Percentiles rank a stretch among this genome's conserved stretches.
Conservation (phyloP, 2,888 invertebrate genomes). For the Macrosoma leucophasiata region DNA sequence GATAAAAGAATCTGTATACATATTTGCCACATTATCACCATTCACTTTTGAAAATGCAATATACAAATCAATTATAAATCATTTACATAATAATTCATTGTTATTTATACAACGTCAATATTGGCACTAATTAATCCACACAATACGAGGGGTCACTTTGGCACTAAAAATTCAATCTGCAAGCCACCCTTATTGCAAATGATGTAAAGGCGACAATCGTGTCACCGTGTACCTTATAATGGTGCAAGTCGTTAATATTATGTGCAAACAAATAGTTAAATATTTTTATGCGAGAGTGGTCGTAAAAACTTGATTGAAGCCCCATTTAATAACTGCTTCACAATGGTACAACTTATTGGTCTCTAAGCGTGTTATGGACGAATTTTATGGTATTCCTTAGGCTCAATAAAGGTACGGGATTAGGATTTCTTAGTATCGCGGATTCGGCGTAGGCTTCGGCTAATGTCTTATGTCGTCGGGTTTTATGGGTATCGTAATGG, state of each 20-base stretch:
- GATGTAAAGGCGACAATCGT: constrained; percentile 28
- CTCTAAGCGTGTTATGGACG: constrained; percentile 35
- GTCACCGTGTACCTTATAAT: constrained; percentile 30
- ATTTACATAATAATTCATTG: constrained; percentile 24
- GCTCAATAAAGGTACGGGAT: constrained; percentile 31
- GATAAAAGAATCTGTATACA: too few species aligned
- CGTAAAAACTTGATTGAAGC: constrained; percentile 72
- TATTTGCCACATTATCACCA: too few species aligned
- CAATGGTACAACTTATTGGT: constrained; percentile 47
- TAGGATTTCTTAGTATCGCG: too few species aligned
- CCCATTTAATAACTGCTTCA: constrained; percentile 45
- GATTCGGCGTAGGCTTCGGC: too few species aligned
- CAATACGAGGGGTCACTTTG: constrained; percentile 23
- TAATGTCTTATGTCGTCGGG: too few species aligned
- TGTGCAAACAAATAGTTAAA: constrained; percentile 71
- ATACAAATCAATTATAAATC: too few species aligned
- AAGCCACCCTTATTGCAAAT: constrained; percentile 20
- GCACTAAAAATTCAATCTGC: constrained; percentile 13
- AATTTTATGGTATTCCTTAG: constrained; percentile 32
- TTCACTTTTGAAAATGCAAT: too few species aligned
- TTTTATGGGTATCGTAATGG: too few species aligned
- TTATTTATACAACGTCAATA: constrained; percentile 44
- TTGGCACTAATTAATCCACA: constrained; percentile 47
- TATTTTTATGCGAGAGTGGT: constrained; percentile 67
- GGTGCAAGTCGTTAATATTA: constrained; percentile 59